phyloP scores from a whole-genome alignment of 53 echinoderm and acorn worm genomes.

The Patiria pectinifera region DNA sequence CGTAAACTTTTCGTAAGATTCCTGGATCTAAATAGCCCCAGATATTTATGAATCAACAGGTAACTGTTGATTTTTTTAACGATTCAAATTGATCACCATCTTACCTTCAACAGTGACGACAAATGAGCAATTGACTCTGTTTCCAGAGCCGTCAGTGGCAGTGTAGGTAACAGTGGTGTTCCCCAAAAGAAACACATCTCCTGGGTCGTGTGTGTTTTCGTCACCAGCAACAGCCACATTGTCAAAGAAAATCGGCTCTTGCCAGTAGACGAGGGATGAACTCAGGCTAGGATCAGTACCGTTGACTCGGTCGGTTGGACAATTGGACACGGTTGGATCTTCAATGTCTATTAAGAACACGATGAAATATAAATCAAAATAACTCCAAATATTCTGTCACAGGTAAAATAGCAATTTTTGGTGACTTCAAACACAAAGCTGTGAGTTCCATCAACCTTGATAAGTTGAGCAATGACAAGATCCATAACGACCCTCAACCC shows the following conservation, averaged over 20 bases:
- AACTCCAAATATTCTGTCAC: too few relatives aligned
- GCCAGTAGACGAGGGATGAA: not conserved
- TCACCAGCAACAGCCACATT: not conserved
- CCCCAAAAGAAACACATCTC: constrained; percentile 12
- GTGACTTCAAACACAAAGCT: too few relatives aligned
- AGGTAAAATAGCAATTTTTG: too few relatives aligned
- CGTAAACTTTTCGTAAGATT: not conserved
- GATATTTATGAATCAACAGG: too few relatives aligned
- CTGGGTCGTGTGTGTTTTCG: not conserved
- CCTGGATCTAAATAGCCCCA: too few relatives aligned
- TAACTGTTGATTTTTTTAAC: too few relatives aligned
- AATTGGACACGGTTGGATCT: not conserved
- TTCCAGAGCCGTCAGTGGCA: not conserved
- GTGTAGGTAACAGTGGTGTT: constrained; percentile 13
- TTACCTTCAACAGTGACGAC: constrained; percentile 19
- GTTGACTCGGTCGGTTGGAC: not conserved
- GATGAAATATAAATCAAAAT: too few relatives aligned
- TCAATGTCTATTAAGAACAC: not conserved
- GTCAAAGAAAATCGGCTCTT: not conserved
- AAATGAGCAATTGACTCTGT: not conserved
- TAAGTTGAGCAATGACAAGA: too few relatives aligned
- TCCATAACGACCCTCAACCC: too few relatives aligned
- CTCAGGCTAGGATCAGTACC: not conserved
- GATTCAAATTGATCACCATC: too few relatives aligned
- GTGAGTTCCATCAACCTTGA: too few relatives aligned